phyloP scores from a whole-genome alignment of 2,888 invertebrate genomes.

The Cheilosia urbana region DNA sequence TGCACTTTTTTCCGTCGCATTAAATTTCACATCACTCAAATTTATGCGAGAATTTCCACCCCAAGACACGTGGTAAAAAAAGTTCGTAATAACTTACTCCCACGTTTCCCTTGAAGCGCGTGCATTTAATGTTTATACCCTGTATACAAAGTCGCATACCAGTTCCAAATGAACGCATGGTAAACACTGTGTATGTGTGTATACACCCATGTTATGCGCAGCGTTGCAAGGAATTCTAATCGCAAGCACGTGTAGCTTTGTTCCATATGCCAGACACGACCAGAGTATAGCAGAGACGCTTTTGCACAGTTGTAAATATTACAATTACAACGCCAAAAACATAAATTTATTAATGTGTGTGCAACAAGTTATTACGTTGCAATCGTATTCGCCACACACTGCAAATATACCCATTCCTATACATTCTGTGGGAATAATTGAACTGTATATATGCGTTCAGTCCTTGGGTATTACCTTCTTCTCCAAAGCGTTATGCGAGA shows the following conservation, averaged over 20 bases:
- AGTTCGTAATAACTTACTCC: neutral
- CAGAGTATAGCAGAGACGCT: neutral
- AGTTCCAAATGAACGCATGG: constrained; percentile 22
- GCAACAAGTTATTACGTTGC: constrained; percentile 57
- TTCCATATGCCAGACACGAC: constrained; percentile 3
- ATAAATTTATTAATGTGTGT: constrained; percentile 38
- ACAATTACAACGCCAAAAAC: constrained; percentile 7
- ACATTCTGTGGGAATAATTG: too few relatives aligned
- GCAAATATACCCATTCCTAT: too few relatives aligned
- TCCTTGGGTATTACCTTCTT: neutral
- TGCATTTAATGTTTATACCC: neutral
- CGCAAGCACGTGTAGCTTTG: constrained; percentile 52
- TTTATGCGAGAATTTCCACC: constrained; percentile 33
- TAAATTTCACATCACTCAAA: constrained; percentile 39
- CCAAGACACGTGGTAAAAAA: constrained; percentile 38
- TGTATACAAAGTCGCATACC: neutral
- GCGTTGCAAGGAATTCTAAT: constrained; percentile 44
- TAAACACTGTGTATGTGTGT: constrained; percentile 18
- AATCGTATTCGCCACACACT: constrained; percentile 16
- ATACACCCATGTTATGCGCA: neutral
- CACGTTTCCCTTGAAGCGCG: neutral
- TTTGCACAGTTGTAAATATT: neutral
- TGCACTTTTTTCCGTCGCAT: constrained; percentile 19
- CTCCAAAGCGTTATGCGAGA: neutral
- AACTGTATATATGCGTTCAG: too few relatives aligned